Evolutionary conservation across 1,140 invertebrate species (phyloP).

Genomic region (Dysdera silvatica): DNA sequence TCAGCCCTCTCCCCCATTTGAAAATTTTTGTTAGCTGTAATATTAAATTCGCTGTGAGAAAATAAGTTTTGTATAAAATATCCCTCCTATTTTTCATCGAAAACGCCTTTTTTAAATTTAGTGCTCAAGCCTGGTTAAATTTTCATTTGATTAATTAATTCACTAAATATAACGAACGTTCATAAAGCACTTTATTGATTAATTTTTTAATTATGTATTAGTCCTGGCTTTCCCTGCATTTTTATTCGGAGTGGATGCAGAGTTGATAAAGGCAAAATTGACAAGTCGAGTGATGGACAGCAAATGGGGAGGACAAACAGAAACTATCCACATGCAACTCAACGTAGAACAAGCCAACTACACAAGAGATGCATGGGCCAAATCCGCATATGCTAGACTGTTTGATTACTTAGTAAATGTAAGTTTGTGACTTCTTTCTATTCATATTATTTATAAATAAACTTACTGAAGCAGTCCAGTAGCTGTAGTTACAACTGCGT

Average conservation of each 20-base stretch:
- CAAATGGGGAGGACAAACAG: constrained; percentile 63
- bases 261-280: constrained; percentile 55
- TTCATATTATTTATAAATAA: too few species aligned
- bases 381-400: constrained; percentile 86
- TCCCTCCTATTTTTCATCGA: too few species aligned
- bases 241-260: constrained; percentile 55
- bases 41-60: too few species aligned
- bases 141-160: constrained; percentile 83
- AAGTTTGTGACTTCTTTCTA: constrained; percentile 54
- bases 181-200: constrained; percentile 66
- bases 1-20: too few species aligned
- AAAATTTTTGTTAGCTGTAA: too few species aligned
- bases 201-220: constrained; percentile 41
- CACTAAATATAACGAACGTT: constrained; percentile 79
- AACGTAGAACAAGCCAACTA: constrained; percentile 86
- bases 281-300: constrained; percentile 60
- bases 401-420: constrained; percentile 90
- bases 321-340: constrained; percentile 74
- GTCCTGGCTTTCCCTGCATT: constrained; percentile 58
- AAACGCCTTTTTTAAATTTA: too few species aligned
- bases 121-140: constrained; percentile 68
- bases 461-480: too few species aligned
- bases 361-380: constrained; percentile 89
- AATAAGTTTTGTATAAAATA: too few species aligned
- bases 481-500: too few species aligned